A percentile compares a stretch with the other conserved stretches of the same genome.
These are phyloP conservation scores for Sesia bembeciformis DNA, from an alignment of 2,888 invertebrate species.

Conservation along the genomic window DNA sequence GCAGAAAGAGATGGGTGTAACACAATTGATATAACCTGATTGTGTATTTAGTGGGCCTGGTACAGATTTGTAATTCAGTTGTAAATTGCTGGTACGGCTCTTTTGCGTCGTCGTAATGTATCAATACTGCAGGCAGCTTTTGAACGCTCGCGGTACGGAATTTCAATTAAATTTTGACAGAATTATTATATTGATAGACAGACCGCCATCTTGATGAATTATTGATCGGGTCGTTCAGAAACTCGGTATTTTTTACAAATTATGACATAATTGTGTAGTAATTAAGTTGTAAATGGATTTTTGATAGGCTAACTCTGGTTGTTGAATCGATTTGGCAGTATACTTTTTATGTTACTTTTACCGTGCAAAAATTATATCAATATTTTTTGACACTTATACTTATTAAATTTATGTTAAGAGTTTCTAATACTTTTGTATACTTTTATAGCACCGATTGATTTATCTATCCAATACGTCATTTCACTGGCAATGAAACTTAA, in stretches of 20 bases:
- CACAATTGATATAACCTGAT: slow-evolving; percentile 64
- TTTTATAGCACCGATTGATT: too few species aligned
- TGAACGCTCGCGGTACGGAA: slow-evolving; percentile 43
- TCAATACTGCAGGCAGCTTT: slow-evolving; percentile 56
- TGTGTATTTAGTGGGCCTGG: slow-evolving; percentile 65
- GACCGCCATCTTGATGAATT: slow-evolving; percentile 56
- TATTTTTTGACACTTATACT: too few species aligned
- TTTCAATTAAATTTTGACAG: slow-evolving; percentile 71
- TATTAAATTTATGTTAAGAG: too few species aligned
- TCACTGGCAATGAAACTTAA: too few species aligned
- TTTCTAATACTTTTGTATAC: too few species aligned
- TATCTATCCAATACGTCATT: too few species aligned
- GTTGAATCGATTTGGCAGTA: background rate
- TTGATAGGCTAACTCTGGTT: background rate
- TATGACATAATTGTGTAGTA: slow-evolving; percentile 28
- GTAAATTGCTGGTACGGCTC: slow-evolving; percentile 66
- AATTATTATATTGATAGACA: slow-evolving; percentile 70
- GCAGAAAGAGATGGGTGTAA: slow-evolving; percentile 25
- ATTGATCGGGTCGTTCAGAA: slow-evolving; percentile 33
- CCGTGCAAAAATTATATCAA: too few species aligned
- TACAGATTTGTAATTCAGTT: slow-evolving; percentile 71
- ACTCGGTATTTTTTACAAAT: slow-evolving; percentile 28
- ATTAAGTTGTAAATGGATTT: slow-evolving; percentile 21
- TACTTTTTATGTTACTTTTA: too few species aligned
- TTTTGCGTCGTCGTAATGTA: slow-evolving; percentile 66